A percentile compares a stretch with the other conserved stretches of the same genome.
These are phyloP conservation scores for Branchellion lobata DNA, from an alignment of 2,888 invertebrate genomes.

Conservation along the genomic window DNA sequence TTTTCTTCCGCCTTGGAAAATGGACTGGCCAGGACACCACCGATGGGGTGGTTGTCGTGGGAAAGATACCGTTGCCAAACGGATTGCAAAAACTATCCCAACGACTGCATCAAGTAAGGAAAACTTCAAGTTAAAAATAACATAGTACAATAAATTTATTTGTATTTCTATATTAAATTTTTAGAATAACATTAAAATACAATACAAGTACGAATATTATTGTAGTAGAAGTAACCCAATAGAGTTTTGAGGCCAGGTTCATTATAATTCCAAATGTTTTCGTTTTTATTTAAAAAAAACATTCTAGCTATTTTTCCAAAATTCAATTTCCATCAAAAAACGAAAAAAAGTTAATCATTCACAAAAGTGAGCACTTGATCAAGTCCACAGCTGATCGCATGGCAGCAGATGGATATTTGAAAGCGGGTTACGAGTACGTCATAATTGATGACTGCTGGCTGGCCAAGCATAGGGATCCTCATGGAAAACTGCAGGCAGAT, in stretches of 20 bases:
- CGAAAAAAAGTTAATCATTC: no score
- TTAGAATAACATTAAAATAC: no score
- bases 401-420: constrained; percentile 49
- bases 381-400: constrained; percentile 48
- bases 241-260: no score
- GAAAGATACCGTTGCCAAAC: constrained; percentile 59
- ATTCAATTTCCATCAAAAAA: no score
- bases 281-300: no score
- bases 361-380: constrained; percentile 48
- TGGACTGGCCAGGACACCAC: constrained; percentile 60
- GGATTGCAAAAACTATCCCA: constrained; percentile 58
- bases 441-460: constrained; percentile 52
- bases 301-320: no score
- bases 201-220: no score
- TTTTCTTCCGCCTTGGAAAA: constrained; percentile 54
- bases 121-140: not conserved
- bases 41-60: constrained; percentile 62
- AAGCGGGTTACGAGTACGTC: constrained; percentile 50
- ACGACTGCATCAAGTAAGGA: constrained; percentile 58
- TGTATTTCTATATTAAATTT: no score
- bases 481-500: constrained; percentile 51
- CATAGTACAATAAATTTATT: no score
- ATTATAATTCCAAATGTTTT: no score
- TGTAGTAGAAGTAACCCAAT: no score
- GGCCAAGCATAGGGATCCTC: constrained; percentile 44